Evolutionary conservation across 2,888 invertebrate genomes (phyloP), one percentile per base, ranked within the genome.

Genomic region (Pollenia labialis): DNA sequence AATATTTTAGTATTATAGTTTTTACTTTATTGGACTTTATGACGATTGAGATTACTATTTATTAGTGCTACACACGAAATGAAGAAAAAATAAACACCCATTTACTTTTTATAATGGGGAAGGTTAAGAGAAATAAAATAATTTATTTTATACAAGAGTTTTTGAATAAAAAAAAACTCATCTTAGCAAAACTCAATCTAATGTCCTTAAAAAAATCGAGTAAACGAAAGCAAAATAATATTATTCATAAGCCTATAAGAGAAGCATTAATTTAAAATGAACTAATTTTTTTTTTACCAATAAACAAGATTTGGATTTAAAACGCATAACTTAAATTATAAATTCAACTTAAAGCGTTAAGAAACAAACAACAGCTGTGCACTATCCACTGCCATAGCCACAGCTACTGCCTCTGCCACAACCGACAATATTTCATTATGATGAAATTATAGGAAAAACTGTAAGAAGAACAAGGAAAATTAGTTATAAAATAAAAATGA

Each of bases 281-380:
- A 18, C 42, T n/a, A 44, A 52, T 32, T 50, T 10, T 1, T 4
- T 18, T 32, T 54, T 54, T 44, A 12, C n/a, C 42, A 46, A 68
- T 77, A 58, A 77, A 68, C 16, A 77, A 18, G 48, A 68, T 48
- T 32, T 64, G 52, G 52, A 72, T 66, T 74, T 44, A 58, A 58
- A 81, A 74, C 58, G 56, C 66, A 81, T 68, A 68, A 58, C 52
- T 74, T 66, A 68, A n/a, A 68, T 50, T 48, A 66, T 6, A 58
- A 74, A 74, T 14, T 58, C 81, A 40, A 42, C 54, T 76, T 82
- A 54, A 76, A 46, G 12, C 52, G 23, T 46, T 76, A 69, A 62
- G 18, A 75, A 62, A 40, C 23, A 42, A 60, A 69, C 69, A 69
- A 42, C 82, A 81, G 64, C 72, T 81, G 81, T 68, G 42, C 40